Evolutionary conservation across 1,140 invertebrate species (phyloP), one percentile per base, ranked within the genome.

Genomic region (Conus ventricosus): DNA sequence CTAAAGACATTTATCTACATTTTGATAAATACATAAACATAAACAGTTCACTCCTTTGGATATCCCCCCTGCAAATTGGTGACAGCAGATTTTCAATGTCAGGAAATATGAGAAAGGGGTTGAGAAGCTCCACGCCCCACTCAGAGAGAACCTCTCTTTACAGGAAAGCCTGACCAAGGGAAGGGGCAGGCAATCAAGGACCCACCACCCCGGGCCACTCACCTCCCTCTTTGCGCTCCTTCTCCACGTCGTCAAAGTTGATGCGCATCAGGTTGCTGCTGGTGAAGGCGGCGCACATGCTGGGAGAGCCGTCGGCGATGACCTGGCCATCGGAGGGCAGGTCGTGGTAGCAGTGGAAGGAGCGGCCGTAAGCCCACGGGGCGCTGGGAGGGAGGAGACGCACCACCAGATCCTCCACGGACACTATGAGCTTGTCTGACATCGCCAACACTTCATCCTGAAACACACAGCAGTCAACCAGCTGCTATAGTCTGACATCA

Each of bases 381-480:
- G 71, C 11, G 11, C 13, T 27, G 13, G 27, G 53, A 20, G 25
- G 63, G 27, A 85, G 53, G 51, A 81, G 80, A 55, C 57, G 54
- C 10, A 53, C 82, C 82, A 84, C 82, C 67, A 87, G 75, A 75
- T 87, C 85, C 71, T 75, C 63, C 27, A 78, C 71, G 6, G 85
- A 78, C 20, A 87, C 25, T n/a, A 87, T 87, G 39, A 87, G 85
- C 75, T 87, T 87, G 13, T 87, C 85, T 17, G 85, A 78, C 85
- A 87, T 75, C n/a, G 85, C 85, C 85, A 87, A 75, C 51, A 87
- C 25, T 27, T 87, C 85, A 78, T 87, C 85, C 85, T 87, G 71
- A 54, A 80, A 80, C 71, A 87, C 25, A 84, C 39, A 39, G 0
- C 39, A 10, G 39, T 8, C 20, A 75, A n/a, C 7, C 4, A 75